Percentiles rank a stretch among this genome's conserved stretches.
These are phyloP conservation scores for Chalcosyrphus nemorum DNA, from an alignment of 2,888 invertebrate genomes.

Conservation along the genomic window DNA sequence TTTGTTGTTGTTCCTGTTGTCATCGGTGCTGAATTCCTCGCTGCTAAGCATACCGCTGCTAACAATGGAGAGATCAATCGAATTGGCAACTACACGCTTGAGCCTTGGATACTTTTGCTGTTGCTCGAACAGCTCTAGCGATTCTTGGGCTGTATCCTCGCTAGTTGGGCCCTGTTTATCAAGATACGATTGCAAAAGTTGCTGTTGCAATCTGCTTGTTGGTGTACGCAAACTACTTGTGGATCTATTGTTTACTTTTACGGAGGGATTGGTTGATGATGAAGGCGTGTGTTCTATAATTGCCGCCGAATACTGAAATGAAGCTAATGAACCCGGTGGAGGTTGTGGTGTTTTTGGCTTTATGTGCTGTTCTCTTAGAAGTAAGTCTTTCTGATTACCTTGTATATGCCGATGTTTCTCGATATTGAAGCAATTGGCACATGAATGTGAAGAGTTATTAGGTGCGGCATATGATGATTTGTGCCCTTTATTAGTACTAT, in stretches of 20 bases:
- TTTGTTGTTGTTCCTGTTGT: conserved; percentile 59
- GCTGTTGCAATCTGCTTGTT: conserved; percentile 43
- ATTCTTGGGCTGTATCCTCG: conserved; percentile 53
- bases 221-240: conserved; percentile 35
- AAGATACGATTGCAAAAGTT: conserved; percentile 44
- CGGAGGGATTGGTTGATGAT: conserved; percentile 38
- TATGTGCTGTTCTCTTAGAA: conserved; percentile 29
- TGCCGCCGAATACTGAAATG: conserved; percentile 24
- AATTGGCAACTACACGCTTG: conserved; percentile 51
- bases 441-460: conserved; percentile 30
- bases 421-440: conserved; percentile 57
- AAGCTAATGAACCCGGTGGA: conserved; percentile 9
- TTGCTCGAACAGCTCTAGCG: conserved; percentile 11
- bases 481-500: conserved; percentile 45
- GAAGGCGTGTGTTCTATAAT: conserved; percentile 49
- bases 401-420: conserved; percentile 16
- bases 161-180: conserved; percentile 48
- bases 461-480: conserved; percentile 11
- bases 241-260: conserved; percentile 25
- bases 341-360: conserved; percentile 26
- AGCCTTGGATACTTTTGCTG: conserved; percentile 29
- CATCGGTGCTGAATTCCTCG: conserved; percentile 60
- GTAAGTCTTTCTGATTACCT: conserved; percentile 18
- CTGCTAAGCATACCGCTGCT: conserved; percentile 55
- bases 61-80: conserved; percentile 49